Evolutionary conservation across 2,797 vertebrate genomes (phyloP).

Genomic region (Pangasius macronema): DNA sequence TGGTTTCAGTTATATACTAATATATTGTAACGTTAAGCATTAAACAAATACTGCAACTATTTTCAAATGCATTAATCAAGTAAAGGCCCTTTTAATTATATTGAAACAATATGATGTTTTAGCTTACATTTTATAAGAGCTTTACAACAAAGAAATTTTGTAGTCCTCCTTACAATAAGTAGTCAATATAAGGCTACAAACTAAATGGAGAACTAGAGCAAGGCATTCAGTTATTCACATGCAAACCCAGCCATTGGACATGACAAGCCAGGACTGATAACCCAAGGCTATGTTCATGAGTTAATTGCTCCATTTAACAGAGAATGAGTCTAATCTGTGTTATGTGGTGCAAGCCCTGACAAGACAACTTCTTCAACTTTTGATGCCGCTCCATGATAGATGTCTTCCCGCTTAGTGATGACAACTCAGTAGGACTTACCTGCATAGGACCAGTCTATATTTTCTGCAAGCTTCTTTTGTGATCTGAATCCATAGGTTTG

Average conservation of each 20-base stretch:
- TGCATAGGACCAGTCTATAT: constrained; percentile 96
- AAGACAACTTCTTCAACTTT: constrained; percentile 28
- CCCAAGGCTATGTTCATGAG: constrained; percentile 32
- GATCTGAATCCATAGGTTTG: constrained; percentile 85
- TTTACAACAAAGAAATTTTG: not conserved
- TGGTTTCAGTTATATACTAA: not conserved
- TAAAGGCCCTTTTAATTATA: not conserved
- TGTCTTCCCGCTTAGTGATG: not conserved
- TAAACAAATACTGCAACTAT: not conserved
- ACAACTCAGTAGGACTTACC: constrained; percentile 72
- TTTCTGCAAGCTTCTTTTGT: constrained; percentile 89
- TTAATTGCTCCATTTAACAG: constrained; percentile 32
- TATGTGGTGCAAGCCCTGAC: constrained; percentile 37
- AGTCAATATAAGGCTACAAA: not conserved
- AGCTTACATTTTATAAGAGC: not conserved
- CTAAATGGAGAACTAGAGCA: not conserved
- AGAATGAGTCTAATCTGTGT: constrained; percentile 35
- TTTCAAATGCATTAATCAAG: not conserved
- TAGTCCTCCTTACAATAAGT: not conserved
- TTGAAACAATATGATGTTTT: not conserved
- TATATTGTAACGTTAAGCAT: not conserved
- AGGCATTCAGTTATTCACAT: not conserved
- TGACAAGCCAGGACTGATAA: constrained; percentile 21
- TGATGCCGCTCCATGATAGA: not conserved
- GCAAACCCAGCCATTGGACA: constrained; percentile 9